Base-by-base conservation (phyloP, 2,888 invertebrate species). In the Euplagia quadripunctaria region DNA sequence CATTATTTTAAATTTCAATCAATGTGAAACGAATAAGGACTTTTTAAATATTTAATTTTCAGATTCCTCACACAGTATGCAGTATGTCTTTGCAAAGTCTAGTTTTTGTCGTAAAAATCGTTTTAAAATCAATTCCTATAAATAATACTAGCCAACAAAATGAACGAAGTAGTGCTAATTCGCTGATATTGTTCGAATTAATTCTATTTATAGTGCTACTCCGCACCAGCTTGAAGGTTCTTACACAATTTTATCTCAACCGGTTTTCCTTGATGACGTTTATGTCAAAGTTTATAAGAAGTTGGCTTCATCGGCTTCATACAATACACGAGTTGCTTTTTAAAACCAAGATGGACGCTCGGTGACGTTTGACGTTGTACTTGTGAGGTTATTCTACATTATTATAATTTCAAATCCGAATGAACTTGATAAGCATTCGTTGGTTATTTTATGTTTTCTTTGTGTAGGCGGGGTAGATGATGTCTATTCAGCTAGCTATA, bases 231-330 rank as follows among this genome's bases (percentile, higher is more conserved):
- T 70, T 58, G 75, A 81, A 85, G 83, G 81, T 79, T 75, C 77
- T 81, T 71, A 75, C 75, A 78, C 73, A 80, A 76, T 73, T 31
- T 77, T 77, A 83, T 82, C 79, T 77, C 68, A 78, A 90, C 89
- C 81, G 82, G 90, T 90, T 91, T 84, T 86, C 89, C 89, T 89
- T 90, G 87, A 86, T 83, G 9, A 20, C 77, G 14, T 74, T 76
- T 65, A 82, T 77, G 85, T 76, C 86, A 89, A 88, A 90, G 90
- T 89, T 90, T 89, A 88, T 74, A 81, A 68, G 80, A 75, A 79
- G 72, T 79, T 75, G 70, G 70, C 58, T 77, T 20, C 31, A 31
- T 31, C 5, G 20, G 20, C 20, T 12, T 20, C 31, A 31, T 12
- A 31, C 12, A 31, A 31, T 31, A 20, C 14, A 31, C 14, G 31